Evolutionary conservation across 1,140 invertebrate species (phyloP).

Genomic region (Vollenhovia emeryi): DNA sequence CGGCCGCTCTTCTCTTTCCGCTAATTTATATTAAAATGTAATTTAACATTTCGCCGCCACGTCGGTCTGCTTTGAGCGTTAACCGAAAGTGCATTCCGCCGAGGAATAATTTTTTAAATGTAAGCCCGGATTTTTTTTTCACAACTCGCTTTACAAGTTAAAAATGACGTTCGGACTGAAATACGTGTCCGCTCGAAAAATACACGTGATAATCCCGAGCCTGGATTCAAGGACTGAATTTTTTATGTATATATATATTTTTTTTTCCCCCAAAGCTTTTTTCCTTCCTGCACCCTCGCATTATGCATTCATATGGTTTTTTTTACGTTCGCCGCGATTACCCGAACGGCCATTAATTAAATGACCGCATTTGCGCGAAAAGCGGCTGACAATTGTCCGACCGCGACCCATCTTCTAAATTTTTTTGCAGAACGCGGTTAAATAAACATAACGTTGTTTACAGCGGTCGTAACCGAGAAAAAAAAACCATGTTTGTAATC

Average conservation of each 20-base stretch:
- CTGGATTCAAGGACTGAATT: background rate
- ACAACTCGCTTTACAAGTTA: background rate
- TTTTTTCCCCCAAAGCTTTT: no score
- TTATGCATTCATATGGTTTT: background rate
- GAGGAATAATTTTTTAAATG: constrained; percentile 13
- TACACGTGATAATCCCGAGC: background rate
- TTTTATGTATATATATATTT: background rate
- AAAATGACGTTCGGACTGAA: constrained; percentile 18
- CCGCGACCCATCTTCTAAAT: background rate
- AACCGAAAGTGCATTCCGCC: constrained; percentile 23
- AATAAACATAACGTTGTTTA: constrained; percentile 35
- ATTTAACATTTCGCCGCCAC: constrained; percentile 1
- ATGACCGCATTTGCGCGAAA: background rate
- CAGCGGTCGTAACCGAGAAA: constrained; percentile 14
- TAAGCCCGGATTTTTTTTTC: background rate
- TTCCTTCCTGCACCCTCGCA: background rate
- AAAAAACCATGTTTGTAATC: constrained; percentile 25
- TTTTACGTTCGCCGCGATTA: background rate
- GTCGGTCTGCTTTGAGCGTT: background rate
- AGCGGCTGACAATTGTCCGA: background rate
- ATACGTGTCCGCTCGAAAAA: constrained; percentile 1
- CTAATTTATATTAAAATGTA: constrained; percentile 38
- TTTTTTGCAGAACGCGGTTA: constrained; percentile 22
- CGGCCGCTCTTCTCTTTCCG: background rate
- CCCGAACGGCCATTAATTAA: background rate